A percentile compares a stretch with the other conserved stretches of the same genome.
Conservation (phyloP, 1,140 invertebrate species). For the Drosophila arizonae region DNA sequence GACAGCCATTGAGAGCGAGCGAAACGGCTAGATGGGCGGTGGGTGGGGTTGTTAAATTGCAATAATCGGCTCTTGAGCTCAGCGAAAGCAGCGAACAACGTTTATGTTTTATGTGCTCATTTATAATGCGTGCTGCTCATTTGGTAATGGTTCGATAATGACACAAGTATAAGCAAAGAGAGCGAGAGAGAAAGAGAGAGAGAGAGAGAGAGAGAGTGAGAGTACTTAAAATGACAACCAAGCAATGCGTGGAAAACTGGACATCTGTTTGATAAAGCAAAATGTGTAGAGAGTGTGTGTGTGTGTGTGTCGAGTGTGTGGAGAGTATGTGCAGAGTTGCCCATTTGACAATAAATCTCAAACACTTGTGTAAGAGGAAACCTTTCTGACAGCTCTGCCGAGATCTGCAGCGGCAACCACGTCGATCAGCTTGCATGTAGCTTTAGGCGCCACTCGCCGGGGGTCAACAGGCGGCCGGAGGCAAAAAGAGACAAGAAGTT, state of each 20-base stretch:
- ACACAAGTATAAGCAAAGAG: conserved; percentile 36
- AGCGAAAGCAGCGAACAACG: conserved; percentile 59
- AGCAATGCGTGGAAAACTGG: conserved; percentile 47
- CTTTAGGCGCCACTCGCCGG: conserved; percentile 71
- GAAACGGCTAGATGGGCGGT: neutral
- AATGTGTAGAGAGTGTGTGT: neutral
- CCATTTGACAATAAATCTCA: conserved; percentile 52
- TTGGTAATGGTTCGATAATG: conserved; percentile 78
- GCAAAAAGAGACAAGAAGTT: conserved; percentile 40
- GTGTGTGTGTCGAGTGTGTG: too few species aligned
- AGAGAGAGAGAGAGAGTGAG: conserved; percentile 21
- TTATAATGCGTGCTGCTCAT: conserved; percentile 77
- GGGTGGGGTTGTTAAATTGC: conserved; percentile 76
- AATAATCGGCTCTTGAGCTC: conserved; percentile 70
- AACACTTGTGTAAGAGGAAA: conserved; percentile 7
- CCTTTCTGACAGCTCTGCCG: conserved; percentile 39
- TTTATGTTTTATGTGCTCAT: conserved; percentile 80
- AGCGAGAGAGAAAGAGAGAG: conserved; percentile 5
- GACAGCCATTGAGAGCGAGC: conserved; percentile 9
- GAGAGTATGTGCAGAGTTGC: neutral
- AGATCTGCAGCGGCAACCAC: conserved; percentile 7
- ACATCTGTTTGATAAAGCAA: conserved; percentile 48
- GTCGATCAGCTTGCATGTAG: conserved; percentile 48
- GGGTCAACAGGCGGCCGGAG: conserved; percentile 51
- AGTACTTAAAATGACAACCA: conserved; percentile 40